A percentile compares a stretch with the other conserved stretches of the same genome.
Evolutionary conservation across 1,140 invertebrate genomes (phyloP).

Genomic region (Neuroterus valhalla): DNA sequence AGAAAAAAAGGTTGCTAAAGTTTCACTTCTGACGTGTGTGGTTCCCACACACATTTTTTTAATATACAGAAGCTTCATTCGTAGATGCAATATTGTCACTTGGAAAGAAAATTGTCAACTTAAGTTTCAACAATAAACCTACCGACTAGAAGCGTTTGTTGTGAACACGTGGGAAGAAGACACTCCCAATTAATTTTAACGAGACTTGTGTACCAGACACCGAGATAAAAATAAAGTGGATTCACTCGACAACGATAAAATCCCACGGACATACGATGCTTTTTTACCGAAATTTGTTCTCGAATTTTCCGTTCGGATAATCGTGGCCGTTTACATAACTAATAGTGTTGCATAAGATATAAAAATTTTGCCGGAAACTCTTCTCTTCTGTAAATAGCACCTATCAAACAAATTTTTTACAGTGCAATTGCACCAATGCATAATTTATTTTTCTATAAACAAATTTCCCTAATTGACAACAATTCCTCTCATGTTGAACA

Average conservation of each 20-base stretch:
- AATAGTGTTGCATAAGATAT: no score
- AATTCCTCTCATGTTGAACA: no score
- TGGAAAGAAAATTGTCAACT: background rate
- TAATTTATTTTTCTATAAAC: no score
- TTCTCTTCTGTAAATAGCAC: no score
- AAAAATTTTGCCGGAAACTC: no score
- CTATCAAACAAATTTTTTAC: no score
- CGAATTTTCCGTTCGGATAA: background rate
- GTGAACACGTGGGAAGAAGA: background rate
- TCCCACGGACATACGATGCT: background rate
- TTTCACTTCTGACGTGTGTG: no score
- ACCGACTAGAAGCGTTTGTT: constrained; percentile 12
- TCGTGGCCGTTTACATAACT: background rate
- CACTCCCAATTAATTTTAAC: background rate
- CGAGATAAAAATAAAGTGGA: background rate
- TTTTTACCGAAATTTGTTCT: background rate
- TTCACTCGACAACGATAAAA: background rate
- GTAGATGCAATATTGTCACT: background rate
- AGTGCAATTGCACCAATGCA: no score
- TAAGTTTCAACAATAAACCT: background rate
- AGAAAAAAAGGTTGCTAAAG: no score
- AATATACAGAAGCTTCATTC: background rate
- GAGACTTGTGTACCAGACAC: background rate
- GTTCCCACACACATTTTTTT: no score
- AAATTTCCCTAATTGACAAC: no score